Conservation (phyloP, 2,113 vertebrate genomes). For the Phodopus roborovskii region DNA sequence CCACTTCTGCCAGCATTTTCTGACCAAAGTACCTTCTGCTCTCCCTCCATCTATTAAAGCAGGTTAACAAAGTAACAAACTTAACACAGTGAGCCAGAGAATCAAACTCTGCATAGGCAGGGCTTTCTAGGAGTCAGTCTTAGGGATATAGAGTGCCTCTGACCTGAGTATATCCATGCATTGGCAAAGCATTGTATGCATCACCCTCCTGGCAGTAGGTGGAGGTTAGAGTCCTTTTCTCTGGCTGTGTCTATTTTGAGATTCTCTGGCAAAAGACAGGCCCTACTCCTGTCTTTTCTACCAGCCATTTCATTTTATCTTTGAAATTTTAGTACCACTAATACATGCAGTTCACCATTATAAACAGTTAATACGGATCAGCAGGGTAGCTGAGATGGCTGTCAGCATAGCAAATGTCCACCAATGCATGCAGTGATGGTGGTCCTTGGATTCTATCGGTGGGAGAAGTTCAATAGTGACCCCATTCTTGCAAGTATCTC, state of each 20-base stretch:
- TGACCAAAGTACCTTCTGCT: not conserved
- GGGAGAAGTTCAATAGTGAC: not conserved
- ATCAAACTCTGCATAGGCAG: not conserved
- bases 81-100: not conserved
- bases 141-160: not conserved
- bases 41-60: not conserved
- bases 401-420: not conserved
- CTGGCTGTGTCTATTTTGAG: not conserved
- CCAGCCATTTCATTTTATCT: not conserved
- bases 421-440: not conserved
- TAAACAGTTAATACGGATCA: not conserved
- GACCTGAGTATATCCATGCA: not conserved
- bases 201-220: not conserved
- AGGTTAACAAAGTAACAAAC: not conserved
- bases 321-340: not conserved
- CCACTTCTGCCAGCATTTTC: not conserved
- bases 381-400: not conserved
- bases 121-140: not conserved
- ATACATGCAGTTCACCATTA: not conserved
- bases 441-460: not conserved
- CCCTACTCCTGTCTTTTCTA: not conserved
- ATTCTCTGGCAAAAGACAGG: no score
- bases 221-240: not conserved
- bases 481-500: not conserved
- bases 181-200: no score